Evolutionary conservation across 2,888 invertebrate species (phyloP).

Genomic region (Caradrina clavipalpis): DNA sequence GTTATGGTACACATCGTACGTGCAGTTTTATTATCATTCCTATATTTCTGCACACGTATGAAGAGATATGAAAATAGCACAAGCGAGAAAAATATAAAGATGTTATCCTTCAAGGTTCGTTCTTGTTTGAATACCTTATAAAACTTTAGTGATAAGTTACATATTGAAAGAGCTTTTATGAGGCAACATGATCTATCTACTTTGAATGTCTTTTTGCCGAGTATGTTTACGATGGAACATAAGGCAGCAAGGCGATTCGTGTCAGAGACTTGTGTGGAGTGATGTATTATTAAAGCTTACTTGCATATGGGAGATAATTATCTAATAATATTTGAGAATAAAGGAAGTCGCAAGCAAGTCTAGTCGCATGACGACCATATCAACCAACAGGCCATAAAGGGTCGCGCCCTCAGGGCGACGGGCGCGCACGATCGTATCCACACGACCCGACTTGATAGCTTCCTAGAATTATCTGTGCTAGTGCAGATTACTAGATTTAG

Average conservation of each 20-base stretch:
- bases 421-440: constrained; percentile 76
- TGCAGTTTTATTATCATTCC: constrained; percentile 43
- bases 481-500: constrained; percentile 42
- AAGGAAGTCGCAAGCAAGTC: constrained; percentile 32
- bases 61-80: constrained; percentile 42
- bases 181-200: too few species aligned
- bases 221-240: constrained; percentile 6
- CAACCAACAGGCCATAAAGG: constrained; percentile 63
- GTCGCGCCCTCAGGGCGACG: constrained; percentile 71
- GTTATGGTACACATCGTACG: constrained; percentile 30
- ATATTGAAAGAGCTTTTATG: constrained; percentile 7
- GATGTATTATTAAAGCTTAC: constrained; percentile 33
- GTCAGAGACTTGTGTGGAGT: background rate
- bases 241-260: background rate
- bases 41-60: constrained; percentile 31
- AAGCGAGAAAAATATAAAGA: constrained; percentile 43
- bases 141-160: constrained; percentile 19
- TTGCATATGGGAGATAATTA: constrained; percentile 44
- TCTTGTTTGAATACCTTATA: constrained; percentile 28
- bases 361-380: constrained; percentile 54
- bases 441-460: constrained; percentile 74
- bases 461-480: constrained; percentile 71
- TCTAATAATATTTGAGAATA: constrained; percentile 31
- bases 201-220: background rate
- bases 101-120: constrained; percentile 27